phyloP scores from a whole-genome alignment of 2,888 invertebrate genomes.

The Gonocerus acuteangulatus region DNA sequence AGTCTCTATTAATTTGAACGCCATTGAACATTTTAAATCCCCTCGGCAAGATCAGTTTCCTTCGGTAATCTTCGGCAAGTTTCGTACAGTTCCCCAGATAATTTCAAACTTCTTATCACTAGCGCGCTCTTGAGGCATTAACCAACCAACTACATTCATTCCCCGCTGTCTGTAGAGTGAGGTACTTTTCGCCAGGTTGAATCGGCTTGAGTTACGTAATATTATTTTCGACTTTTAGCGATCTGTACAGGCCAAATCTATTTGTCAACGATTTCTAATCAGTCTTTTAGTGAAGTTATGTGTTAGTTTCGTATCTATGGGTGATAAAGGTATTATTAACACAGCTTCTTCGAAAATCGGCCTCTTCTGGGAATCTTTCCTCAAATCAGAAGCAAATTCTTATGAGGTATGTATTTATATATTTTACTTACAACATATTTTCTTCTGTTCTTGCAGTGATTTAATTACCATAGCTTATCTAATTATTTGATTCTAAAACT shows the following conservation, averaged over 20 bases:
- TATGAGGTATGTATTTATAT: conserved; percentile 49
- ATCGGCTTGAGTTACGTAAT: conserved; percentile 8
- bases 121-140: no score
- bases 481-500: no score
- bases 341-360: conserved; percentile 30
- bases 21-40: no score
- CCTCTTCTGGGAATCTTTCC: conserved; percentile 53
- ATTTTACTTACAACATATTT: no score
- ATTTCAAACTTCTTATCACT: no score
- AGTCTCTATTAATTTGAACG: no score
- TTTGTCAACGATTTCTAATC: neutral
- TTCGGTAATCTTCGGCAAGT: no score
- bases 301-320: conserved; percentile 30
- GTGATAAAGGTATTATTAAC: conserved; percentile 31
- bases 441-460: no score
- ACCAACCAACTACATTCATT: neutral
- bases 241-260: no score
- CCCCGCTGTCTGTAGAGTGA: neutral
- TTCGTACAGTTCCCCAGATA: no score
- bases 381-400: conserved; percentile 54
- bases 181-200: neutral
- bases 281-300: conserved; percentile 6
- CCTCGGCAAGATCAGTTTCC: no score
- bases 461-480: no score
- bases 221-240: neutral